Percentiles rank a stretch among this genome's conserved stretches.
Conservation (phyloP, 2,797 vertebrate genomes). For the Cottoperca gobio region DNA sequence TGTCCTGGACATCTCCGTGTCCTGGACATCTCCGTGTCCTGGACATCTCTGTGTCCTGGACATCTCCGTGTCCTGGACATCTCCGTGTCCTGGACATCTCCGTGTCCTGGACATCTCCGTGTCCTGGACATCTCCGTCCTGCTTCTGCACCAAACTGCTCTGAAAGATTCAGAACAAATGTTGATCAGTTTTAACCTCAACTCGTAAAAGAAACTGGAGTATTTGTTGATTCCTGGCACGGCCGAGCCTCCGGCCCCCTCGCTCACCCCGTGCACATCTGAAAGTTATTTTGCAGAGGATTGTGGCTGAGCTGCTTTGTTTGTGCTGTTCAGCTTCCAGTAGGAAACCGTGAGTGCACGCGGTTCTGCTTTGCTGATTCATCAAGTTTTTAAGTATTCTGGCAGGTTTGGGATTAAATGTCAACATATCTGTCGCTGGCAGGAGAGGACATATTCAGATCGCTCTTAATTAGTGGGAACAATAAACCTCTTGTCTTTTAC, state of each 20-base stretch:
- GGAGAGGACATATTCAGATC: background rate
- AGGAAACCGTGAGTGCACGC: background rate
- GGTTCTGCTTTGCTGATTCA: background rate
- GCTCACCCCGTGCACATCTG: constrained; percentile 52
- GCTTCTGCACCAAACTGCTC: background rate
- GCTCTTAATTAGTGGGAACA: background rate
- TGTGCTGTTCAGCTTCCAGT: constrained; percentile 25
- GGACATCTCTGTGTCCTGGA: no score
- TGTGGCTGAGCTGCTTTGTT: constrained; percentile 22
- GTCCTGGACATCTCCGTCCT: background rate
- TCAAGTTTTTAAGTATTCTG: background rate
- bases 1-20: background rate
- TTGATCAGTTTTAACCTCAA: background rate
- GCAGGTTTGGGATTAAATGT: constrained; percentile 2
- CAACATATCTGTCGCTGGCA: background rate
- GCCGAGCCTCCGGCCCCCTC: background rate
- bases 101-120: no score
- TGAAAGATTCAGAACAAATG: constrained; percentile 8
- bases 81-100: background rate
- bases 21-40: background rate
- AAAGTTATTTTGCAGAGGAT: constrained; percentile 29
- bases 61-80: no score
- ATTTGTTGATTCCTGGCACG: constrained; percentile 18
- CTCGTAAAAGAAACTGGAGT: constrained; percentile 12
- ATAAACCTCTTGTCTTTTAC: background rate